Evolutionary conservation across 2,113 vertebrate species (phyloP), one percentile per base, ranked within the genome.

Genomic region (Petroica traversi): DNA sequence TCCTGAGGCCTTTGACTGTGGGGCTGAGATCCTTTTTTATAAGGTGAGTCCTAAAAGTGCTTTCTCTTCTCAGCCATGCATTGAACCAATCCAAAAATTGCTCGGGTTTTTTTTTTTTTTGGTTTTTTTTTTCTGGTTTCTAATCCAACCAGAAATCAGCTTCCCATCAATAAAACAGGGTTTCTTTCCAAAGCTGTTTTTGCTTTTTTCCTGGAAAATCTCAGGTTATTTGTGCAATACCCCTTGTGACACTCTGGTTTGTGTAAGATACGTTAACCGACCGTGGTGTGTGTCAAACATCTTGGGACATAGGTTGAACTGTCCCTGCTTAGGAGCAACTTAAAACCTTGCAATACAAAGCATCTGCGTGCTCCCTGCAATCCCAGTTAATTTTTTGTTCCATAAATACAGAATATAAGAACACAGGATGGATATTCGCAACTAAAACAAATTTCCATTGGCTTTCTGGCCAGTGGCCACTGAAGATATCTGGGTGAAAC

Each of bases 211-310:
- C 43, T 62, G 77, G 51, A 66, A 91, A 63, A 89, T 75, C 40
- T 62, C 20, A 31, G 20, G 22, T 78, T 63, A 8, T 40, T 82
- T 2, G 0, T 23, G 96, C 49, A 97, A 97, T 10, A 22, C 14
- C 46, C 93, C 74, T 97, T 97, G 78, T 94, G 93, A 93, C 93
- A 97, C 78, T 62, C 10, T 6, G 8, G 74, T 88, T 92, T 85
- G 66, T 89, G 92, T 41, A 94, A 97, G 66, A 85, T 4, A 22
- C 41, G 74, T 97, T 97, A 94, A 85, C 14, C 96, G 95, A 79
- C 85, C 1, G 0, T 8, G 71, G 45, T 57, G 6, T 76, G 58
- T 85, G 69, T 85, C 81, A 87, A 82, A 75, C 31, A 8, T 48
- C 74, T 94, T 85, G 77, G 74, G 58, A 68, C 71, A 33, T 5